Base-by-base conservation (phyloP, 2,797 vertebrate genomes). In the Gadopsis bispinosus region DNA sequence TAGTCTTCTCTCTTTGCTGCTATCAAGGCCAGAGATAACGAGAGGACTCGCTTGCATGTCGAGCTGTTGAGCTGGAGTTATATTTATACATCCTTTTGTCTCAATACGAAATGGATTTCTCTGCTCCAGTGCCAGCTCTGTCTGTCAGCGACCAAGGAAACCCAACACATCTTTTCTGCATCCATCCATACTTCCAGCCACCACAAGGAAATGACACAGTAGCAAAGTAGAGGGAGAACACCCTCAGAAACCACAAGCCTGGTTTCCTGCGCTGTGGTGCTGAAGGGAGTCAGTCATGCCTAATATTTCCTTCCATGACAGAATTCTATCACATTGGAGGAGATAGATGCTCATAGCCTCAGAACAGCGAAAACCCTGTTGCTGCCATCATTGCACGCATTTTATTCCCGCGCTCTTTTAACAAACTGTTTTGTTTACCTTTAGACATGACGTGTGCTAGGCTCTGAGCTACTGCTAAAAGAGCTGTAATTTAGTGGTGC, bases 51-150 rank as follows among this genome's bases (percentile, higher is more conserved):
- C 80, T 81, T 72, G 81, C 83, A 71, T 90, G 77, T 83, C 66
- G 77, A 89, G 86, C 85, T 81, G 77, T 83, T 79, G 60, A 83
- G 80, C 69, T 62, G 53, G 68, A 93, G 89, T 88, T 94, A 91
- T 92, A 94, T 94, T 93, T 92, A 91, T 89, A 87, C 85, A 69
- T 90, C 88, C 83, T 85, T 94, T 91, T 88, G 89, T 93, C 89
- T 93, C 86, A 66, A 84, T 79, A 59, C 78, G 88, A 90, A 87
- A 89, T 83, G 70, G 73, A 84, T 90, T 79, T 67, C 68, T 92
- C 65, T 86, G 74, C 81, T 83, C 75, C 77, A 17, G 48, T 65
- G 82, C 85, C 63, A 86, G 67, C 72, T 85, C 48, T 35, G 59
- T 71, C 81, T 60, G 64, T 86, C 76, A 62, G 85, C 75, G 73